These are phyloP conservation scores for Bombyx mandarina DNA, from an alignment of 1,140 invertebrate species.

Conservation along the genomic window DNA sequence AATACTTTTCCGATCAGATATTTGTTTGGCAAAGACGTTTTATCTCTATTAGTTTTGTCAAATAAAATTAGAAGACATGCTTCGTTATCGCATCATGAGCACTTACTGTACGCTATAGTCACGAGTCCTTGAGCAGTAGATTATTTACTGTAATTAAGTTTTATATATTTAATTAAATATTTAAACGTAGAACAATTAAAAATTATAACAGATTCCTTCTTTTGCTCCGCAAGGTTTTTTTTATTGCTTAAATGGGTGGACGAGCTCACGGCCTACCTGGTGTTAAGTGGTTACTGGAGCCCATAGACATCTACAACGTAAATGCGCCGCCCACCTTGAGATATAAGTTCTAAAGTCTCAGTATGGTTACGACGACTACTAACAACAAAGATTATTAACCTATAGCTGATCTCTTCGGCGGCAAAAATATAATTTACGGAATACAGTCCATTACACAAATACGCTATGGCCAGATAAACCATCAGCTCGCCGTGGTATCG, in stretches of 20 bases:
- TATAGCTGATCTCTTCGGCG: slow-evolving; percentile 34
- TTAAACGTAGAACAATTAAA: too few species aligned
- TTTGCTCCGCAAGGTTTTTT: too few species aligned
- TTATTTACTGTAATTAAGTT: neutral
- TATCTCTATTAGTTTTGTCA: neutral
- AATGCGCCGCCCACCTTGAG: too few species aligned
- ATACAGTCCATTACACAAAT: slow-evolving; percentile 30
- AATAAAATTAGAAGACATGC: neutral
- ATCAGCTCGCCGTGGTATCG: slow-evolving; percentile 32
- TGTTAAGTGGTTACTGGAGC: too few species aligned
- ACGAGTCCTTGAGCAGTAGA: neutral
- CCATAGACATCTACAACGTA: too few species aligned
- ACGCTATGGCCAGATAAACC: slow-evolving; percentile 28
- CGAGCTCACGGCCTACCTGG: too few species aligned
- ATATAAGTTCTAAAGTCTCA: too few species aligned
- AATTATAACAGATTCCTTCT: too few species aligned
- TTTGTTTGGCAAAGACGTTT: neutral
- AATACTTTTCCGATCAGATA: neutral
- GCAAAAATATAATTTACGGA: slow-evolving; percentile 43
- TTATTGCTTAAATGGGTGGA: too few species aligned
- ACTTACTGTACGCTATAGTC: too few species aligned
- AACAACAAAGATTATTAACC: slow-evolving; percentile 16
- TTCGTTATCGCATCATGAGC: too few species aligned
- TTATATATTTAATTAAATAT: neutral
- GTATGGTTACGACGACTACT: neutral